Base-by-base conservation (phyloP, 2,797 vertebrate genomes). In the Eptatretus atami region DNA sequence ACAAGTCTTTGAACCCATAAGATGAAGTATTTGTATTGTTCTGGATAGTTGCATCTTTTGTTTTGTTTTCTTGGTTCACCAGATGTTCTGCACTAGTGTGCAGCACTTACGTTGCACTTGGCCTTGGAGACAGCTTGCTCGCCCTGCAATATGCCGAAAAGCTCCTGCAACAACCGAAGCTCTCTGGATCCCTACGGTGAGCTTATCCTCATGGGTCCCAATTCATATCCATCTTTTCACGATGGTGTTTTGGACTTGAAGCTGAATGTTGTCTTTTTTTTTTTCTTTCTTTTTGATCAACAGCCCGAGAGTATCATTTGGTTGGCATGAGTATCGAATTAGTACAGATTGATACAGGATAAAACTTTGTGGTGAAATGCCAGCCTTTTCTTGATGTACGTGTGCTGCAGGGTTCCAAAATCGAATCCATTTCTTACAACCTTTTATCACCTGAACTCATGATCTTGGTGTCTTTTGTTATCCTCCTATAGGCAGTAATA, bases 171-270 rank as follows among this genome's bases (percentile, higher is more conserved):
- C 92, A 96, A 70, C 77, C 81, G 55, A 90, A 90, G 71, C 77
- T 96, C 66, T 94, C 86, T 1, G 92, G 92, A 66, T 98, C 92
- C 52, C 82, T 94, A 52, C 96, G 92, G 92, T 98, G 78, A 81
- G 83, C 76, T 64, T 69, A 54, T 6, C 13, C 24, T 10, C 11
- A 25, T n/a, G 24, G 12, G 52, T 19, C 44, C 14, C 55, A 65
- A 11, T 15, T 53, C 13, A 53, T 6, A 53, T 63, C 6, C 14
- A 24, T 65, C 63, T 52, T 15, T 2, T 15, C 15, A 15, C 19
- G 11, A 15, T 15, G 19, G 15, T 61, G 57, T 15, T 52, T 60
- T 24, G 24, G 31, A n/a, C 13, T 13, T 53, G 15, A 65, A 2
- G 6, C 53, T 11, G 31, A 24, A 15, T 24, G 55, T 1, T 6